Percentiles rank a stretch among this genome's conserved stretches.
Evolutionary conservation across 2,113 vertebrate species (phyloP).

Genomic region (Triplophysa rosa): DNA sequence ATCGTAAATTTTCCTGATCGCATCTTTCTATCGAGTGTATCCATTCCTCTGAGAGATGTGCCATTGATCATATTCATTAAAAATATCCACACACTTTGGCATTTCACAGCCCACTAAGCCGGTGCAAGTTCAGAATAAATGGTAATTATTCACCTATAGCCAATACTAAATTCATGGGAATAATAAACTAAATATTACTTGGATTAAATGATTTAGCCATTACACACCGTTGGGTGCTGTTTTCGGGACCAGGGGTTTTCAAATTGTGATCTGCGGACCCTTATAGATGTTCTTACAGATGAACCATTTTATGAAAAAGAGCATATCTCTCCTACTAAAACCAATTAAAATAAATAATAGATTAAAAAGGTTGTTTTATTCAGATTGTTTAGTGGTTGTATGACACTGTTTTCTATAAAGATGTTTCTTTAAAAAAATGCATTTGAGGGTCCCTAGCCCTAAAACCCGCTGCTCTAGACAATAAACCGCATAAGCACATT

Average conservation of each 20-base stretch:
- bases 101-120: slow-evolving; percentile 56
- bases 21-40: slow-evolving; percentile 81
- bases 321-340: too few relatives aligned
- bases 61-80: slow-evolving; percentile 83
- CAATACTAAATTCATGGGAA: slow-evolving; percentile 51
- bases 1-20: slow-evolving; percentile 77
- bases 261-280: too few relatives aligned
- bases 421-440: too few relatives aligned
- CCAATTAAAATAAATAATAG: too few relatives aligned
- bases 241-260: too few relatives aligned
- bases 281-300: too few relatives aligned
- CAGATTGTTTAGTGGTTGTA: too few relatives aligned
- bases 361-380: too few relatives aligned
- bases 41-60: slow-evolving; percentile 76
- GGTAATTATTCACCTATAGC: slow-evolving; percentile 49
- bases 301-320: too few relatives aligned
- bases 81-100: slow-evolving; percentile 67
- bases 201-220: background rate
- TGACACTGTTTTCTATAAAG: too few relatives aligned
- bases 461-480: background rate
- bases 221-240: background rate
- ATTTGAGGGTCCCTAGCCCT: background rate
- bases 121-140: slow-evolving; percentile 50
- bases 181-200: slow-evolving; percentile 44
- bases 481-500: slow-evolving; percentile 6